Evolutionary conservation across 2,888 invertebrate genomes (phyloP).

Genomic region (Mactromeris polynyma): DNA sequence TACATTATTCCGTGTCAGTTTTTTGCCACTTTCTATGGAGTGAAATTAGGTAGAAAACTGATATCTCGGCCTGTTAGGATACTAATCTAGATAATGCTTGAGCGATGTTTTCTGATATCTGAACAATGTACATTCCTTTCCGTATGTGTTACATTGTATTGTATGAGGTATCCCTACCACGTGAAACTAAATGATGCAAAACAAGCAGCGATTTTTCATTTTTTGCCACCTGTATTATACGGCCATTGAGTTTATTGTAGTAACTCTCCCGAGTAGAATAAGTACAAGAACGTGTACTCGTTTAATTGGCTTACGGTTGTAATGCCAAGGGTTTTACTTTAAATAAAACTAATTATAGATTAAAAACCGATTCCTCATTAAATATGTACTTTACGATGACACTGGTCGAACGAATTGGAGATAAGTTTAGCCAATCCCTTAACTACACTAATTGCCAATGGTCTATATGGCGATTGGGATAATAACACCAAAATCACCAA

Average conservation of each 20-base stretch:
- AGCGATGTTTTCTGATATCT: not conserved
- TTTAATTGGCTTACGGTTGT: not conserved
- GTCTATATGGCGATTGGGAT: not conserved
- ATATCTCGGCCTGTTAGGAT: not conserved
- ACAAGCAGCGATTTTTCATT: not conserved
- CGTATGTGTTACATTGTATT: not conserved
- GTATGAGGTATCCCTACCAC: not conserved
- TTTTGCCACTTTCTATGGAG: conserved; percentile 7
- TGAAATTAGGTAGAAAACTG: conserved; percentile 10
- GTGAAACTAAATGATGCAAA: not conserved
- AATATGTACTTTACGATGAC: not conserved
- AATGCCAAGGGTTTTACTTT: not conserved
- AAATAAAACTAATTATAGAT: not conserved
- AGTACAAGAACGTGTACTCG: not conserved
- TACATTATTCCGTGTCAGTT: not conserved
- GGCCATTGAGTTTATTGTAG: not conserved
- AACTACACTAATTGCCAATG: not conserved
- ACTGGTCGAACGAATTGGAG: not conserved
- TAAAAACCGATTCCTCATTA: not conserved
- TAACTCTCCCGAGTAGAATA: not conserved
- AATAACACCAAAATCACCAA: no score
- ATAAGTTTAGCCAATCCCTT: not conserved
- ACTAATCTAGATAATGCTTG: not conserved
- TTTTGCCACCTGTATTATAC: not conserved
- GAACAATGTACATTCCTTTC: not conserved